phyloP scores from a whole-genome alignment of 2,797 vertebrate species.

The Eutrigla gurnardus region DNA sequence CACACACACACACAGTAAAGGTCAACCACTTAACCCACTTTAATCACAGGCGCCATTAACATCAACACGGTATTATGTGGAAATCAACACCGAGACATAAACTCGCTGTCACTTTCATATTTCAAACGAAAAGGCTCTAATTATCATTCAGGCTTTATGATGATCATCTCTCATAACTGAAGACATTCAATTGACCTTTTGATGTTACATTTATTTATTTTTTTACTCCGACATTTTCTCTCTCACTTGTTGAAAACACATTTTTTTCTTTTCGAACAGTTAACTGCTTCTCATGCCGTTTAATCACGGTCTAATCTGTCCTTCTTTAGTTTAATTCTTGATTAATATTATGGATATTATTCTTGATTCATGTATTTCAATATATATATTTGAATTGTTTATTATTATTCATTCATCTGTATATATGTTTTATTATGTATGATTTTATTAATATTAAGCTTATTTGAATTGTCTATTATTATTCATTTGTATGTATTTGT shows the following conservation, averaged over 20 bases:
- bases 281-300: not conserved
- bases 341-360: not conserved
- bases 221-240: not conserved
- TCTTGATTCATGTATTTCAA: no score
- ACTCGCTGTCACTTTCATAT: slow-evolving; percentile 51
- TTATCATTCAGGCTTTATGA: not conserved
- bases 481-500: no score
- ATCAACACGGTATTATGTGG: slow-evolving; percentile 62
- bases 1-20: slow-evolving; percentile 41
- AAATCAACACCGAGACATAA: slow-evolving; percentile 64
- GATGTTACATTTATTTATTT: not conserved
- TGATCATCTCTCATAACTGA: not conserved
- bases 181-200: not conserved
- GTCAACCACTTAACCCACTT: slow-evolving; percentile 75
- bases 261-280: not conserved
- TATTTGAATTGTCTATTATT: no score
- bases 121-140: slow-evolving; percentile 39
- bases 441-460: no score
- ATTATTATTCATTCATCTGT: no score
- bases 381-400: no score
- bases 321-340: not conserved
- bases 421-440: no score
- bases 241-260: not conserved
- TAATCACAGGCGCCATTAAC: slow-evolving; percentile 74
- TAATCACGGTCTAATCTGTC: not conserved